Percentiles rank a stretch among this genome's conserved stretches.
Evolutionary conservation across 23 tunicate genomes (phyloP).

Genomic region (Oikopleura vanhoeffeni): DNA sequence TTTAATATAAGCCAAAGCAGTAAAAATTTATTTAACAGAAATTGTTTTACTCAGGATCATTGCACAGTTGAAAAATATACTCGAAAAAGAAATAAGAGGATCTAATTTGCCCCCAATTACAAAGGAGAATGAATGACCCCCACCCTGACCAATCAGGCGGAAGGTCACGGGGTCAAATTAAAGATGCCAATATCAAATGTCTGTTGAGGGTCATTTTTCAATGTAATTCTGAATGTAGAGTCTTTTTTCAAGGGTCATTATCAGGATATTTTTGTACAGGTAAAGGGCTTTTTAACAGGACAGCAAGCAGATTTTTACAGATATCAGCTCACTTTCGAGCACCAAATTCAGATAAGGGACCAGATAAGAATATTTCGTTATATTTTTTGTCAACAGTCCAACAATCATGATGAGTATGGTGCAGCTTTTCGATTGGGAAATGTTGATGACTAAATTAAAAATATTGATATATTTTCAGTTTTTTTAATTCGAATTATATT

Average conservation of each 20-base stretch:
- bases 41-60: too few species aligned
- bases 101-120: not conserved
- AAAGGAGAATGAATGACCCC: not conserved
- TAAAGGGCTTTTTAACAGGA: too few species aligned
- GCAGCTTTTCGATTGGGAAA: not conserved
- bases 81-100: not conserved
- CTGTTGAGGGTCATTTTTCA: not conserved
- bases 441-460: not conserved
- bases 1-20: too few species aligned
- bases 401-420: not conserved
- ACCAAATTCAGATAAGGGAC: not conserved
- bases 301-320: not conserved
- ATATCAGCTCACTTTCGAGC: not conserved
- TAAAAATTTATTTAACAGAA: too few species aligned
- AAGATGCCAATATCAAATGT: not conserved
- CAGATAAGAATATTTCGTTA: not conserved
- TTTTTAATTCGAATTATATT: too few species aligned
- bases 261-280: too few species aligned
- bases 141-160: not conserved
- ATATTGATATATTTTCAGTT: too few species aligned
- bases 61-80: not conserved
- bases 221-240: not conserved
- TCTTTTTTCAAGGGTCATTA: not conserved
- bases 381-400: not conserved
- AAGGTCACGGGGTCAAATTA: not conserved